Percentiles rank a stretch among this genome's conserved stretches.
phyloP scores from a whole-genome alignment of 2,113 vertebrate species.

The Galemys pyrenaicus region DNA sequence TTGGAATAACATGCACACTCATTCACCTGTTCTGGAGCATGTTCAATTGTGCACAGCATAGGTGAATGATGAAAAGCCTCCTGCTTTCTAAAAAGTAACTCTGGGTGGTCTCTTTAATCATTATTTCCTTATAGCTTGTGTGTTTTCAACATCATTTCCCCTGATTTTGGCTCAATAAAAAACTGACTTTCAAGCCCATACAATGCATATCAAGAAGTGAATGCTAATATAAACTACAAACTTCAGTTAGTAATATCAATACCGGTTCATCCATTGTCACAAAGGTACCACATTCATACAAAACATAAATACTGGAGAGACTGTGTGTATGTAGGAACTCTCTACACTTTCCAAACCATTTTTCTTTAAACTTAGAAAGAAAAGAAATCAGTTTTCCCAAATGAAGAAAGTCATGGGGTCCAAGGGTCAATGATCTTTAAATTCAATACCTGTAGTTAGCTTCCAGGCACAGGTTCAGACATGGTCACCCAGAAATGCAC shows the following conservation, averaged over 20 bases:
- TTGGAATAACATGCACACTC: neutral
- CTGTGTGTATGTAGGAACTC: neutral
- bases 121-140: neutral
- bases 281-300: neutral
- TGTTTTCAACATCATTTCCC: neutral
- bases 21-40: neutral
- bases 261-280: neutral
- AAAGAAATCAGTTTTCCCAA: neutral
- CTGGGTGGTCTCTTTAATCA: neutral
- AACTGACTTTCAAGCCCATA: neutral
- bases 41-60: neutral
- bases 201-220: neutral
- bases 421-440: neutral
- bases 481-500: neutral
- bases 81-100: neutral
- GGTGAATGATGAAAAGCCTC: neutral
- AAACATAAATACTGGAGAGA: neutral
- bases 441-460: neutral
- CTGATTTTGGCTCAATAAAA: neutral
- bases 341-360: neutral
- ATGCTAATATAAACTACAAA: neutral
- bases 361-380: neutral
- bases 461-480: neutral
- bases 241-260: neutral
- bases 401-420: neutral